phyloP scores from a whole-genome alignment of 1,140 invertebrate genomes.

The Drosophila murphyi region DNA sequence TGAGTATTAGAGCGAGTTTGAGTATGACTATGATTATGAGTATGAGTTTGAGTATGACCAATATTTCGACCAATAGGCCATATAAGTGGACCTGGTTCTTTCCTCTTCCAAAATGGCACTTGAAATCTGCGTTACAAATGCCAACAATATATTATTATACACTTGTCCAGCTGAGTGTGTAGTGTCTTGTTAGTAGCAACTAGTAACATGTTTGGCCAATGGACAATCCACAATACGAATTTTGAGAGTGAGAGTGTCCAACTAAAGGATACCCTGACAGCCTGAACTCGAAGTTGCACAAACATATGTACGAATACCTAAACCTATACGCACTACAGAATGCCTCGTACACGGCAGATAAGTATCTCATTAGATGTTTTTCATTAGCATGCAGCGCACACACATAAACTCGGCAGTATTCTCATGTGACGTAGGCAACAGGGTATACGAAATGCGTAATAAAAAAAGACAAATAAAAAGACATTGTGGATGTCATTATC shows the following conservation, averaged over 20 bases:
- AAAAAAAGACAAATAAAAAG: no score
- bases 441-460: no score
- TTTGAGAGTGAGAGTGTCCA: neutral
- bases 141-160: slow-evolving; percentile 68
- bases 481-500: no score
- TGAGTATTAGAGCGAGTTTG: neutral
- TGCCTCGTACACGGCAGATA: no score
- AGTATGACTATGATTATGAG: neutral
- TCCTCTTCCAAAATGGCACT: slow-evolving; percentile 30
- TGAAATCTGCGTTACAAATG: slow-evolving; percentile 54
- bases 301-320: no score
- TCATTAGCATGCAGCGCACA: no score
- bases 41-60: neutral
- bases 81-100: slow-evolving; percentile 30
- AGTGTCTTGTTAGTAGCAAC: slow-evolving; percentile 43
- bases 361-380: no score
- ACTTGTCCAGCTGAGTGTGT: slow-evolving; percentile 45
- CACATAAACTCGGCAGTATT: no score
- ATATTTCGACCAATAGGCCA: neutral
- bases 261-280: neutral
- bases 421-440: no score
- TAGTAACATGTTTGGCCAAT: slow-evolving; percentile 34
- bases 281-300: no score
- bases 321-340: no score
- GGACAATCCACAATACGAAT: slow-evolving; percentile 30